Evolutionary conservation across 2,797 vertebrate species (phyloP).

Genomic region (Zenarchopterus dispar): DNA sequence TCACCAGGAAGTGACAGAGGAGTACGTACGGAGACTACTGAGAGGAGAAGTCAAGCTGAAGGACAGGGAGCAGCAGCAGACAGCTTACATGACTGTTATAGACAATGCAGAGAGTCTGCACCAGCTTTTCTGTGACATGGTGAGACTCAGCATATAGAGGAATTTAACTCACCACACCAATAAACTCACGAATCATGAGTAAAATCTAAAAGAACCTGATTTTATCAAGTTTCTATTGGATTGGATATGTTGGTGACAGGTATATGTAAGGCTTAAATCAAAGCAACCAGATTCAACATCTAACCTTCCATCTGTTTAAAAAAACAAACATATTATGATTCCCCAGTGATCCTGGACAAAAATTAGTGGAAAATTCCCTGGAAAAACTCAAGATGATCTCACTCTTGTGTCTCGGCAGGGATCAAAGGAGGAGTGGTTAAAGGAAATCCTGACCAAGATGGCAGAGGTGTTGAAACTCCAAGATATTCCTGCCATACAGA

Average conservation of each 20-base stretch:
- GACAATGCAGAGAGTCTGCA: conserved; percentile 75
- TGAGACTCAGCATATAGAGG: conserved; percentile 64
- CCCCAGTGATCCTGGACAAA: not conserved
- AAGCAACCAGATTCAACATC: too few species aligned
- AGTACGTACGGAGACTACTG: conserved; percentile 87
- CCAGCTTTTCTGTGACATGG: conserved; percentile 74
- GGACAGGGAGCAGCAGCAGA: conserved; percentile 73
- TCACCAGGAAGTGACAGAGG: conserved; percentile 82
- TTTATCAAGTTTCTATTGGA: too few species aligned
- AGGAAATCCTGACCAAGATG: conserved; percentile 55
- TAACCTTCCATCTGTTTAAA: not conserved
- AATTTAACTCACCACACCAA: too few species aligned
- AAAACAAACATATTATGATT: not conserved
- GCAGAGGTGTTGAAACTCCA: conserved; percentile 74
- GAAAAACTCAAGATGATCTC: not conserved
- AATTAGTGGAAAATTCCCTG: not conserved
- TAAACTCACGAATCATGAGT: too few species aligned
- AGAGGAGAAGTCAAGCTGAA: conserved; percentile 83
- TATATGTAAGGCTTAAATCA: too few species aligned
- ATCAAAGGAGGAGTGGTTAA: conserved; percentile 56
- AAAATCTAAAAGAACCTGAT: too few species aligned
- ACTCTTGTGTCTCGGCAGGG: conserved; percentile 46
- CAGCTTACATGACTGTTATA: conserved; percentile 68
- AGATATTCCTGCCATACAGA: conserved; percentile 66
- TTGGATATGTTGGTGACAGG: too few species aligned